Evolutionary conservation across 1,140 invertebrate species (phyloP).

Genomic region (Aphis craccivora): DNA sequence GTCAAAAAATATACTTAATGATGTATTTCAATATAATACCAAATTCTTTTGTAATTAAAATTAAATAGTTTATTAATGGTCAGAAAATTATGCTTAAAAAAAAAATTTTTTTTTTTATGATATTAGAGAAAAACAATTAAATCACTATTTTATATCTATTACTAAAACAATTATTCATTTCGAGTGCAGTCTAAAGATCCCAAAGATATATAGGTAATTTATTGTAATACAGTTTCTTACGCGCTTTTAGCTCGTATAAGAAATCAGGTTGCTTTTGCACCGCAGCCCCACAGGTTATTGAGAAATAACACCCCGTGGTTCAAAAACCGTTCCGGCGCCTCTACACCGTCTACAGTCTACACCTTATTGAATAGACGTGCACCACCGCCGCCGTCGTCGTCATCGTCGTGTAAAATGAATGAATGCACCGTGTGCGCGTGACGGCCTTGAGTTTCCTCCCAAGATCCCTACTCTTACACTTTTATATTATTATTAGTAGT

Average conservation of each 20-base stretch:
- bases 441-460: conserved; percentile 54
- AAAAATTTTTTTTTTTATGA: neutral
- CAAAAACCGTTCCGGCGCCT: neutral
- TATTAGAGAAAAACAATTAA: neutral
- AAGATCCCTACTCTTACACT: conserved; percentile 38
- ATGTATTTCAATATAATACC: neutral
- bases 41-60: neutral
- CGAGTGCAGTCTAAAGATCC: neutral
- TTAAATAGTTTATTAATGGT: neutral
- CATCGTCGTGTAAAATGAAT: conserved; percentile 15
- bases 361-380: neutral
- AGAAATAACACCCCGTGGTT: neutral
- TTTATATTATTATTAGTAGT: neutral
- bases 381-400: neutral
- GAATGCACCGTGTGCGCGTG: conserved; percentile 33
- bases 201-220: neutral
- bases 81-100: neutral
- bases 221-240: neutral
- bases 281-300: neutral
- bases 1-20: neutral
- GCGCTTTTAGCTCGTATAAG: neutral
- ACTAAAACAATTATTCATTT: neutral
- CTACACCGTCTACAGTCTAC: neutral
- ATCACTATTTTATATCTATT: neutral
- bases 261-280: neutral